phyloP scores from a whole-genome alignment of 2,888 invertebrate species.

The Dasypolia templi region DNA sequence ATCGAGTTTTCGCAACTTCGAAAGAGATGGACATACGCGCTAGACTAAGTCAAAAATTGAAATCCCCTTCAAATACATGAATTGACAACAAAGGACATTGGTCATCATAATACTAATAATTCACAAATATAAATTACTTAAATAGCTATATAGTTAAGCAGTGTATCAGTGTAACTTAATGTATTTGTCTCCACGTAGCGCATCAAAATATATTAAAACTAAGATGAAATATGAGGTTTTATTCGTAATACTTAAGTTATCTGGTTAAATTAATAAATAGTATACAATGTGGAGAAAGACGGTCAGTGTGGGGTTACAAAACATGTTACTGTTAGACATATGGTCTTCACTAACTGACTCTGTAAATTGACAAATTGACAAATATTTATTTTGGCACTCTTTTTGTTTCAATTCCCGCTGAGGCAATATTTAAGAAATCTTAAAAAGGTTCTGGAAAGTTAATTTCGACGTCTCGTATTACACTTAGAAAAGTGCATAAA shows the following conservation, averaged over 20 bases:
- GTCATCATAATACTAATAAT: conserved; percentile 26
- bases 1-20: neutral
- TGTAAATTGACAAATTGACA: too few relatives aligned
- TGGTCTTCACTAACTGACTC: too few relatives aligned
- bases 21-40: neutral
- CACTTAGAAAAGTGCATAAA: too few relatives aligned
- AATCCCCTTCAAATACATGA: conserved; percentile 18
- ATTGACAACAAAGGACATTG: conserved; percentile 27
- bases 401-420: too few relatives aligned
- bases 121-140: conserved; percentile 22
- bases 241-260: conserved; percentile 48
- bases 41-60: neutral
- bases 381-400: too few relatives aligned
- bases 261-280: neutral
- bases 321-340: neutral
- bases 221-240: conserved; percentile 52
- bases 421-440: too few relatives aligned
- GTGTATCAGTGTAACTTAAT: conserved; percentile 18
- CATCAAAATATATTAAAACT: conserved; percentile 42
- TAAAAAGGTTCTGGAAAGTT: too few relatives aligned
- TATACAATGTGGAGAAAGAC: neutral
- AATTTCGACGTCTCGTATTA: too few relatives aligned
- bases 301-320: neutral
- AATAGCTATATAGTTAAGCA: conserved; percentile 18
- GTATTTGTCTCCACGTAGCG: conserved; percentile 25